A percentile compares a stretch with the other conserved stretches of the same genome.
phyloP scores from a whole-genome alignment of 1,140 invertebrate genomes.

The Drosophila watanabei region DNA sequence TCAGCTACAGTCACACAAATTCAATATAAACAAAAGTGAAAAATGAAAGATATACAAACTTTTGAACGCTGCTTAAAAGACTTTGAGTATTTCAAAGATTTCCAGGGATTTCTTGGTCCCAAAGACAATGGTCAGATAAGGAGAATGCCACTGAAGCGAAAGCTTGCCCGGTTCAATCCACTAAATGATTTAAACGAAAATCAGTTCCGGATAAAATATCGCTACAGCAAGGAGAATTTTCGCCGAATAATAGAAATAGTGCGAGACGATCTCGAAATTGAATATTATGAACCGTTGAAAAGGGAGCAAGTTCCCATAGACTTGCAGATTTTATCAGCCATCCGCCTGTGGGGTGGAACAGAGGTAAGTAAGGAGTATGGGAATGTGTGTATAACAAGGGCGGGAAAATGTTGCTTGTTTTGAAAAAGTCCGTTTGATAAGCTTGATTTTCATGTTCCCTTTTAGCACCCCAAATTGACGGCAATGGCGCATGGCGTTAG shows the following conservation, averaged over 20 bases:
- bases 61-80: conserved; percentile 56
- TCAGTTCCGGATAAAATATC: conserved; percentile 70
- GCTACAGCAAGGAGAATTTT: conserved; percentile 75
- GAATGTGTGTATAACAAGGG: conserved; percentile 29
- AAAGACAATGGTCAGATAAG: neutral
- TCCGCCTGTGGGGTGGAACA: conserved; percentile 69
- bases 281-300: conserved; percentile 57
- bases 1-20: neutral
- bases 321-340: conserved; percentile 69
- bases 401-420: conserved; percentile 1
- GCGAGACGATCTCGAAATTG: conserved; percentile 74
- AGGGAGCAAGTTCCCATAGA: conserved; percentile 75
- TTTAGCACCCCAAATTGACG: conserved; percentile 67
- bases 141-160: conserved; percentile 15
- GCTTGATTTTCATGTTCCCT: neutral
- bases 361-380: conserved; percentile 53
- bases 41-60: conserved; percentile 61
- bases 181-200: conserved; percentile 66
- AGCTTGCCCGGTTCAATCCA: conserved; percentile 62
- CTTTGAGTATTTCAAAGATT: conserved; percentile 52
- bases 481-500: conserved; percentile 67
- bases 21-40: conserved; percentile 4
- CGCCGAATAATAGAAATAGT: conserved; percentile 74
- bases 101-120: conserved; percentile 26
- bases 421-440: neutral